phyloP scores from a whole-genome alignment of 2,888 invertebrate species.

The Hypsopygia costalis region DNA sequence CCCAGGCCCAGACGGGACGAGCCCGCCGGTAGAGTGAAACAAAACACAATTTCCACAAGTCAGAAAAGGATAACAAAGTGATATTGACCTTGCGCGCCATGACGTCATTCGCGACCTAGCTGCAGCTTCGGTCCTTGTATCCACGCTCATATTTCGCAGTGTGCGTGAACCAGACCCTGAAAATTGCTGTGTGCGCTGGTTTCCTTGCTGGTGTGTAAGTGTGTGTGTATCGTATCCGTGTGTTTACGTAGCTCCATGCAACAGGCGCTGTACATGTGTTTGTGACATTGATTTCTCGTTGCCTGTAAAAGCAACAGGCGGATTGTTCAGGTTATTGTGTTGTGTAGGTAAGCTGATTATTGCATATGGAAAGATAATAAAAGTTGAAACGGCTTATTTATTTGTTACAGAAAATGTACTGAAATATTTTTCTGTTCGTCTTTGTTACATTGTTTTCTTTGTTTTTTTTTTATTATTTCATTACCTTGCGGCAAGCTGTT shows the following conservation, averaged over 20 bases:
- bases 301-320: conserved; percentile 55
- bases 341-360: background rate
- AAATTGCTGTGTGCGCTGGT: conserved; percentile 38
- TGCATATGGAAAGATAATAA: background rate
- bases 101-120: conserved; percentile 83
- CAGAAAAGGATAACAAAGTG: conserved; percentile 47
- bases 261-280: conserved; percentile 49
- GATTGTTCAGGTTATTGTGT: conserved; percentile 9
- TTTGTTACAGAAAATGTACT: too few species aligned
- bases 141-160: conserved; percentile 24
- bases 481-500: too few species aligned
- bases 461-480: too few species aligned
- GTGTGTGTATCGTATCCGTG: conserved; percentile 24
- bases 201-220: conserved; percentile 26
- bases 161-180: conserved; percentile 76
- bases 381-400: too few species aligned
- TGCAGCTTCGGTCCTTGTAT: conserved; percentile 57
- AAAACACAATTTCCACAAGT: conserved; percentile 16
- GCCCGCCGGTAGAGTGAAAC: conserved; percentile 45
- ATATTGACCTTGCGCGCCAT: conserved; percentile 77
- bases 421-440: too few species aligned
- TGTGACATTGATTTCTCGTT: conserved; percentile 66
- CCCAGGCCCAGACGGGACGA: conserved; percentile 60
- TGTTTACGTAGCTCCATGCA: conserved; percentile 39
- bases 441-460: too few species aligned